Evolutionary conservation across 2,797 vertebrate genomes (phyloP).

Genomic region (Jordanella pulchra): DNA sequence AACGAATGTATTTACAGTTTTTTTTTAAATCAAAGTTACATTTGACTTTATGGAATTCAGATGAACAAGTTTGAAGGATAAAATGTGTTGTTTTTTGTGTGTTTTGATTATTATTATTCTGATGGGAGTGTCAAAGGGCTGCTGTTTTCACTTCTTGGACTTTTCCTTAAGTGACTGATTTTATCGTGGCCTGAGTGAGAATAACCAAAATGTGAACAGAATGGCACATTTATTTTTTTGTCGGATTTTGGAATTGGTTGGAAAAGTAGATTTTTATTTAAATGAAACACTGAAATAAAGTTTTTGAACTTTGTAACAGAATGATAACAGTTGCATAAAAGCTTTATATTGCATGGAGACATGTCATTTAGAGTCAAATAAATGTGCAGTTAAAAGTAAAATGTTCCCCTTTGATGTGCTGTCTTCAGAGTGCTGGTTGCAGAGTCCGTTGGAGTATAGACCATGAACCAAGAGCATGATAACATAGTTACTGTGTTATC

Average conservation of each 20-base stretch:
- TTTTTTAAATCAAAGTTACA: not conserved
- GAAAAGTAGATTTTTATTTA: not conserved
- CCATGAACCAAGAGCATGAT: not conserved
- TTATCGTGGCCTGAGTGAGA: not conserved
- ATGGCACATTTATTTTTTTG: conserved; percentile 7
- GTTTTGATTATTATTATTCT: not conserved
- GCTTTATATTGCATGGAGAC: conserved; percentile 9
- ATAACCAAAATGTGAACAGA: not conserved
- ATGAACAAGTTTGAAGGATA: not conserved
- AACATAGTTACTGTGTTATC: not conserved
- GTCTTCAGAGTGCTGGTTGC: not conserved
- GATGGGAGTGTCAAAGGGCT: not conserved
- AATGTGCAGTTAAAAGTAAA: not conserved
- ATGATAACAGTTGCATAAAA: not conserved
- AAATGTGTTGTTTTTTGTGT: not conserved
- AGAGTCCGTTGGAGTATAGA: not conserved
- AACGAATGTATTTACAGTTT: not conserved
- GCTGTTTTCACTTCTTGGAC: not conserved
- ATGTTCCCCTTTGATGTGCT: not conserved
- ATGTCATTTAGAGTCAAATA: conserved; percentile 12
- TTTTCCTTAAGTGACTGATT: not conserved
- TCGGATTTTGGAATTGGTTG: not conserved
- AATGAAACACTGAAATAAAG: not conserved
- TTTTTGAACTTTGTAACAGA: not conserved
- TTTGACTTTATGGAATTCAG: not conserved